phyloP scores from a whole-genome alignment of 2,888 invertebrate species.

The Sinhomidia bicolor region DNA sequence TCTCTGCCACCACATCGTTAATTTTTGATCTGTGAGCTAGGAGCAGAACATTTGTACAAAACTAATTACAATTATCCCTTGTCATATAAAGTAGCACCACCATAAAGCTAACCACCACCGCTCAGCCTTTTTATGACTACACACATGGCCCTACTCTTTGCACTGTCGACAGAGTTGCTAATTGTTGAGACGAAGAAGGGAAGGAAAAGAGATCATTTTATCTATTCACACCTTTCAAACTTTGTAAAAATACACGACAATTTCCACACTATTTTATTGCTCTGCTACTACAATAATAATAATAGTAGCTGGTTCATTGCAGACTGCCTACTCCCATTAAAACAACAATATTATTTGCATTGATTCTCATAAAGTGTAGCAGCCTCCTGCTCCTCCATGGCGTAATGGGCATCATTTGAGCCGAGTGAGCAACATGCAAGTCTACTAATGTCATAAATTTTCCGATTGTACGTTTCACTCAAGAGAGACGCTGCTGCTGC shows the following conservation, averaged over 20 bases:
- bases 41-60: not conserved
- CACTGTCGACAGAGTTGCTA: too few species aligned
- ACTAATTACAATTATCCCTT: slow-evolving; percentile 62
- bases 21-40: too few species aligned
- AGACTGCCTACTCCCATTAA: not conserved
- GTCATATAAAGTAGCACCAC: slow-evolving; percentile 63
- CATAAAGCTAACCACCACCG: slow-evolving; percentile 30
- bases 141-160: too few species aligned
- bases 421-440: too few species aligned
- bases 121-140: not conserved
- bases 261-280: not conserved
- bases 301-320: too few species aligned
- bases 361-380: not conserved
- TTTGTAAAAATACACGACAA: slow-evolving; percentile 37
- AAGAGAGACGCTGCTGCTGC: too few species aligned
- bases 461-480: slow-evolving; percentile 16
- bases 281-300: not conserved
- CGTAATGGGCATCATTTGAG: too few species aligned
- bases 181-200: not conserved
- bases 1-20: too few species aligned
- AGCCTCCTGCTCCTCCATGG: too few species aligned
- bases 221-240: slow-evolving; percentile 57
- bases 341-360: not conserved
- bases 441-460: slow-evolving; percentile 23
- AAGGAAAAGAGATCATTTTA: slow-evolving; percentile 52